A percentile compares a stretch with the other conserved stretches of the same genome.
Conservation (phyloP, 1,140 invertebrate genomes). For the Agrypnia vestita region DNA sequence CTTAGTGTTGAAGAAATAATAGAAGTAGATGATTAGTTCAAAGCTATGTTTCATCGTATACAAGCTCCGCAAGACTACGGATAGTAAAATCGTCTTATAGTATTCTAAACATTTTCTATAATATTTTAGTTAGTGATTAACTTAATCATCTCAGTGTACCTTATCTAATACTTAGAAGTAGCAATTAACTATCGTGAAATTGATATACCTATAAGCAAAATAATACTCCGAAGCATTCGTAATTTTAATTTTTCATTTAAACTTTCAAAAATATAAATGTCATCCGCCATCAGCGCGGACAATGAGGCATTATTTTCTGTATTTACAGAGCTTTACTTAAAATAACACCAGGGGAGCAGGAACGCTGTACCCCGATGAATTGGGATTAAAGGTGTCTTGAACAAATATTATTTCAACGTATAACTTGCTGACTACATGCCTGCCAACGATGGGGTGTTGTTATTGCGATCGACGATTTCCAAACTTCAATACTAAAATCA, state of each 20-base stretch:
- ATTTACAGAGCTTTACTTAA: conserved; percentile 56
- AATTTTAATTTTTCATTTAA: not conserved
- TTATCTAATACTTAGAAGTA: no score
- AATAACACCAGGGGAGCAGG: conserved; percentile 51
- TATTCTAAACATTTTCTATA: no score
- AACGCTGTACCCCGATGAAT: conserved; percentile 44
- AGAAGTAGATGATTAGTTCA: no score
- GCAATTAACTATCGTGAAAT: no score
- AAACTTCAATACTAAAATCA: conserved; percentile 1
- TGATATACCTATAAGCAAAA: no score
- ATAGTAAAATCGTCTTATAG: no score
- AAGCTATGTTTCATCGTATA: no score
- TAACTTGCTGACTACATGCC: conserved; percentile 7
- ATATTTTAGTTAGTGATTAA: no score
- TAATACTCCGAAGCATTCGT: no score
- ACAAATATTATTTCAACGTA: conserved; percentile 57
- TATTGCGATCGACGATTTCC: not conserved
- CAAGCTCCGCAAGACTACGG: no score
- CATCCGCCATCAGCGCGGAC: conserved; percentile 6
- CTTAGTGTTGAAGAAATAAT: no score
- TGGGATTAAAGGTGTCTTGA: conserved; percentile 58
- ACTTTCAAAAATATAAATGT: conserved; percentile 4
- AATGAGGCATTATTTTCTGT: conserved; percentile 34
- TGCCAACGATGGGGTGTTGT: not conserved
- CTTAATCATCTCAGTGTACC: no score